Base-by-base conservation (phyloP, 2,888 invertebrate genomes). In the Apeira syringaria region DNA sequence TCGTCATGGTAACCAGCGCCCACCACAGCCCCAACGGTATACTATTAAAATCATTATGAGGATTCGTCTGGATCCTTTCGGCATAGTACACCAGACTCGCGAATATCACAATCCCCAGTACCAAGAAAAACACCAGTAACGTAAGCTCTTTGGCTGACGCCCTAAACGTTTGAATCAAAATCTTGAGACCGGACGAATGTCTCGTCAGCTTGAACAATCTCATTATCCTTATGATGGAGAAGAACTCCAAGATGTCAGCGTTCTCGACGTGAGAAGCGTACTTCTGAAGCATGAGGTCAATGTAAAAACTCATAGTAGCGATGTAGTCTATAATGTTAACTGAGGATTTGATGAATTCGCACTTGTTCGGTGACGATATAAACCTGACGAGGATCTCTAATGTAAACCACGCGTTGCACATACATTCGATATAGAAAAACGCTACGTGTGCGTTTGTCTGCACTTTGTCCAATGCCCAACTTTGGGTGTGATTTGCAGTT, bases 321-420 rank as follows among this genome's bases (percentile, higher is more conserved):
- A 99, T 97, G 89, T 99, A 98, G 89, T 99, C 99, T 89, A 99
- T 99, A 83, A 99, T 95, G 91, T 99, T 99, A 70, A 99, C 98
- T 51, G 98, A 98, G 75, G 95, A 97, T 81, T 96, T 96, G 82
- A 99, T 93, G 91, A 99, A 99, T 74, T 96, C 96, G 81, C 96
- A 96, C 84, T 98, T 98, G 78, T 96, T 97, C 18, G 98, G 98
- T 59, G 97, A 96, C 36, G 98, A 97, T 68, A 98, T 95, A 91
- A 99, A 97, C 53, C 98, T 93, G 49, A 96, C 92, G 68, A 98
- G 92, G 79, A 99, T 98, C 84, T 99, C 99, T 71, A 99, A 93
- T 20, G 99, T 99, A 90, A 99, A 99, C 99, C 99, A 99, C 50
- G 99, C 97, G 88, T 99, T 99, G 91, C 99, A 99, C 59, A 98